These are phyloP conservation scores for Boulengeromyrus knoepffleri DNA, from an alignment of 2,113 vertebrate genomes.

Conservation along the genomic window DNA sequence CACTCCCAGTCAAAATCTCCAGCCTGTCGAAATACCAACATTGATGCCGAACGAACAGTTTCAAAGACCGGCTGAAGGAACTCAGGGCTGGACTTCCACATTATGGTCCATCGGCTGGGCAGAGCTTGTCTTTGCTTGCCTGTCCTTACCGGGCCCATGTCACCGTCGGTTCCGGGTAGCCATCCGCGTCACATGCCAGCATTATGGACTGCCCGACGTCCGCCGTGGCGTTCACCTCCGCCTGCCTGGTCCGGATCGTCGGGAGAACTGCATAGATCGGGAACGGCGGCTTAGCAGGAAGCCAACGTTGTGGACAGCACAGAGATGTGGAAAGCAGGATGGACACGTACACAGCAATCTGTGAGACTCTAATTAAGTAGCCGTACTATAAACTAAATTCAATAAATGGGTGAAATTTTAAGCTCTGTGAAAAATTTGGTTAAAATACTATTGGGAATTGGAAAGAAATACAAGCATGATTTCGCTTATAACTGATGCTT, in stretches of 20 bases:
- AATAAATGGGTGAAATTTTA: neutral
- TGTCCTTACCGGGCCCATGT: conserved; percentile 83
- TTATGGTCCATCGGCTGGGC: neutral
- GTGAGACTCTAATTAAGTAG: neutral
- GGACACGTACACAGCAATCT: neutral
- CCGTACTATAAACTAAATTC: neutral
- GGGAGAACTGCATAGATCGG: conserved; percentile 73
- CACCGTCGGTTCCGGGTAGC: conserved; percentile 86
- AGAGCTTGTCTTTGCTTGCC: neutral
- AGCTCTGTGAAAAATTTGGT: neutral
- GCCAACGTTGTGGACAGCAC: neutral
- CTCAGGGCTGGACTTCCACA: neutral
- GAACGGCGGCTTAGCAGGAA: neutral
- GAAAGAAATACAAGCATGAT: neutral
- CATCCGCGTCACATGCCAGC: conserved; percentile 85
- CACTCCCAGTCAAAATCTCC: neutral
- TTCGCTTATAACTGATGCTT: neutral
- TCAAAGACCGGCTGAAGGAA: neutral
- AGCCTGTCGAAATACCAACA: neutral
- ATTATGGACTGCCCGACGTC: conserved; percentile 71
- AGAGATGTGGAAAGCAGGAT: neutral
- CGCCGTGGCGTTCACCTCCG: conserved; percentile 83
- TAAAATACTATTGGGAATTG: neutral
- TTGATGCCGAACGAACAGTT: neutral
- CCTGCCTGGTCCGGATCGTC: conserved; percentile 76